These are phyloP conservation scores for Saguinus imperator DNA, from an alignment of 2,113 vertebrate species.

Conservation along the genomic window DNA sequence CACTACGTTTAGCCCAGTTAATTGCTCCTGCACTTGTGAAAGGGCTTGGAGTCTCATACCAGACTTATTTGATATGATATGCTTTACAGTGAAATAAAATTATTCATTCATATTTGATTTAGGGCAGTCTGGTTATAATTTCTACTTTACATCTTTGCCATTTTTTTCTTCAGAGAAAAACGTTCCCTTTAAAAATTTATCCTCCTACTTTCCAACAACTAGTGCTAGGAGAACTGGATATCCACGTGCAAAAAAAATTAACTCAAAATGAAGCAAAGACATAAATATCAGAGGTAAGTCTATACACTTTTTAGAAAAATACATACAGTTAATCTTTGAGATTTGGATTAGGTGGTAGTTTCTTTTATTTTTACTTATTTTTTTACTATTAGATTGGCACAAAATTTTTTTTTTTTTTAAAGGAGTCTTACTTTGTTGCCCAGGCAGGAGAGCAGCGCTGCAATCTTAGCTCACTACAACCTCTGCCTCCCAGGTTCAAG, in stretches of 20 bases:
- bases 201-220: neutral
- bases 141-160: neutral
- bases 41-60: neutral
- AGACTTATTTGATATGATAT: neutral
- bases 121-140: constrained; percentile 21
- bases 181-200: constrained; percentile 27
- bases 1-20: neutral
- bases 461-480: too few relatives aligned
- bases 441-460: too few relatives aligned
- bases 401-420: too few relatives aligned
- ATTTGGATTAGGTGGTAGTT: neutral
- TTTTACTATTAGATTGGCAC: neutral
- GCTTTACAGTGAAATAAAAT: neutral
- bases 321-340: neutral
- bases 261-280: neutral
- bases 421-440: too few relatives aligned
- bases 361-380: neutral
- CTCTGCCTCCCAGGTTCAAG: too few relatives aligned
- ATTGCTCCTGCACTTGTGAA: neutral
- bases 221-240: neutral
- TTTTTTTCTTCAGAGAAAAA: neutral
- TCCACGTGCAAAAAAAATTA: neutral
- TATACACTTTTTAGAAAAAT: constrained; percentile 3
- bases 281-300: neutral
- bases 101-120: neutral